Conservation (phyloP, 2,113 vertebrate species). For the Corythoichthys intestinalis region DNA sequence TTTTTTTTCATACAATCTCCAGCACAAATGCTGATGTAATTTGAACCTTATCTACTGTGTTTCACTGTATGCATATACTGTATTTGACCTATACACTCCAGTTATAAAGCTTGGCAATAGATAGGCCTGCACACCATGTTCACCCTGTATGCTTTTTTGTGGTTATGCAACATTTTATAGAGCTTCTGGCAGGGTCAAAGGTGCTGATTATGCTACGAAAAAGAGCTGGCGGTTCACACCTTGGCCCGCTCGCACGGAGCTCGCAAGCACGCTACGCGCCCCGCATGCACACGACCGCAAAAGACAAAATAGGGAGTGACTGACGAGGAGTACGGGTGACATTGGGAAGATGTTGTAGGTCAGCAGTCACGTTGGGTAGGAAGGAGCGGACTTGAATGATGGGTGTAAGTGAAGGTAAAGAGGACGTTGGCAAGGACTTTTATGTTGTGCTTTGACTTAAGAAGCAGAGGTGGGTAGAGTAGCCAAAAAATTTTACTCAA, state of each 20-base stretch:
- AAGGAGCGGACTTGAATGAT: background rate
- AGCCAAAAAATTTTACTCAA: too few relatives aligned
- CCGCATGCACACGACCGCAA: background rate
- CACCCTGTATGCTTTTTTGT: background rate
- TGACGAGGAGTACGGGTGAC: background rate
- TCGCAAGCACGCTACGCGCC: background rate
- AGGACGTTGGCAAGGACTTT: background rate
- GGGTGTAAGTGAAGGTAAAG: background rate
- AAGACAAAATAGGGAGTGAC: background rate
- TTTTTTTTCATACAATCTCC: too few relatives aligned
- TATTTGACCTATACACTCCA: background rate
- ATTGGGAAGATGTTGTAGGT: background rate
- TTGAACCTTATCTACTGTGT: background rate
- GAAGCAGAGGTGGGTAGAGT: background rate
- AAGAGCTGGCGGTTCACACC: background rate
- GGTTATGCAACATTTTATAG: conserved; percentile 4
- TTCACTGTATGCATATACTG: background rate
- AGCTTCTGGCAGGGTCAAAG: background rate
- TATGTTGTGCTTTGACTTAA: background rate
- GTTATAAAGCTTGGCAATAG: background rate
- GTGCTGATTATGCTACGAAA: background rate
- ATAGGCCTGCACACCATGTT: background rate
- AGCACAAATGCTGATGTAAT: too few relatives aligned
- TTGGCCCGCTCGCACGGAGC: background rate
- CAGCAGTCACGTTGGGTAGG: background rate